Conservation (phyloP, 2,888 invertebrate species). For the Nycteola revayana region DNA sequence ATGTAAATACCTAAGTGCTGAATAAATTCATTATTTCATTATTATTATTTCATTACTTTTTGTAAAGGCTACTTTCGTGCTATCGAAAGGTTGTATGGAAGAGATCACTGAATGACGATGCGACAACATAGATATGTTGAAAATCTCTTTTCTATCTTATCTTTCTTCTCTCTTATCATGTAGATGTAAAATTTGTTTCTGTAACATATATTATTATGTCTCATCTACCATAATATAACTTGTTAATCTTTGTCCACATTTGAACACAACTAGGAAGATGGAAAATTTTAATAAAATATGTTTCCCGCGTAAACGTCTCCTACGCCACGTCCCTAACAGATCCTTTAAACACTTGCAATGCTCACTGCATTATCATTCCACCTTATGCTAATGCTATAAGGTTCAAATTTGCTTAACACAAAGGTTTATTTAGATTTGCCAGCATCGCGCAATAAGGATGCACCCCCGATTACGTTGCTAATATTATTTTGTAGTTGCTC, state of each 20-base stretch:
- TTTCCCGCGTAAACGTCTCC: conserved; percentile 58
- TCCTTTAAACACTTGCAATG: conserved; percentile 51
- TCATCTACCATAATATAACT: too few species aligned
- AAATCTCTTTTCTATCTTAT: too few species aligned
- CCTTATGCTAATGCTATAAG: conserved; percentile 15
- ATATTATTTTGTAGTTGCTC: conserved; percentile 41
- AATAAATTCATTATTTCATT: too few species aligned
- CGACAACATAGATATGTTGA: too few species aligned
- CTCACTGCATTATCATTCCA: conserved; percentile 9
- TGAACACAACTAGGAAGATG: conserved; percentile 54
- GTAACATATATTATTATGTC: too few species aligned
- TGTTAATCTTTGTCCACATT: conserved; percentile 43
- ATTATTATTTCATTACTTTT: too few species aligned
- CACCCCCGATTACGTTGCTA: conserved; percentile 57
- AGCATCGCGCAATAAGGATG: conserved; percentile 50
- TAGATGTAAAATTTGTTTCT: too few species aligned
- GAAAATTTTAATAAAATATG: conserved; percentile 74
- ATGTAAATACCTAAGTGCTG: too few species aligned
- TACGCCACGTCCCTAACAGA: conserved; percentile 57
- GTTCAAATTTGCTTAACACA: conserved; percentile 10
- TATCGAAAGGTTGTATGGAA: too few species aligned
- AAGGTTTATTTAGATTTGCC: conserved; percentile 1
- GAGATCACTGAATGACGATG: too few species aligned
- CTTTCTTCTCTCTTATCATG: too few species aligned
- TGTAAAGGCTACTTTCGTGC: too few species aligned